Base-by-base conservation (phyloP, 64 coral and sea anemone genomes). In the Stichodactyla helianthus region DNA sequence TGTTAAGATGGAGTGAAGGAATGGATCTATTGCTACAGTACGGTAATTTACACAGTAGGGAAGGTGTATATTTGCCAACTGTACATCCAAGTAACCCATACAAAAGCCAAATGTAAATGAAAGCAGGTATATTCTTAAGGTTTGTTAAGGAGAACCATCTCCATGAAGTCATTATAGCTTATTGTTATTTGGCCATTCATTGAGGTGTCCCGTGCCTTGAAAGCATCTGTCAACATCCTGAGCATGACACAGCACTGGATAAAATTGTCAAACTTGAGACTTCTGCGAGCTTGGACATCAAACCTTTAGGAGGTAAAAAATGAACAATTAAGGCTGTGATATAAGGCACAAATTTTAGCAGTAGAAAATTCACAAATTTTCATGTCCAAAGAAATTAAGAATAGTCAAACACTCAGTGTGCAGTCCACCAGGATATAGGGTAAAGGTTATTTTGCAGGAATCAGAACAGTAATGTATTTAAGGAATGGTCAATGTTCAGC, bases 181-280 rank as follows among this genome's bases (percentile, higher is more conserved):
- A 94, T 83, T 9, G 84, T 87, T 22, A 94, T 94, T 4, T 12
- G 83, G 10, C 92, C 92, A 88, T 79, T 90, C 79, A 67, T 76
- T 22, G 20, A 82, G 54, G 92, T 84, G 56, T 94, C 92, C 53
- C 92, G 50, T 11, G 54, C 63, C 64, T 79, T 86, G 59, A 94
- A 94, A 17, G 92, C 92, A 88, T 94, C 92, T 77, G 92, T 94
- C 52, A 94, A 53, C 18, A 74, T 54, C 27, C 92, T 83, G 9
- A 94, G 52, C 92, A 94, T 94, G 20, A 94, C 92, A 90, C 92
- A 90, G 64, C 92, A 94, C 80, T 94, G 92, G 52, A 94, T 94
- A 58, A 94, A 94, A 76, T 83, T 64, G 51, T 94, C 92, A 51
- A 94, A 61, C 70, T 83, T 90, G 44, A 94, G 86, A 56, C 92